Base-by-base conservation (phyloP, 2,797 vertebrate genomes). In the Microctenopoma stevenorrisi region DNA sequence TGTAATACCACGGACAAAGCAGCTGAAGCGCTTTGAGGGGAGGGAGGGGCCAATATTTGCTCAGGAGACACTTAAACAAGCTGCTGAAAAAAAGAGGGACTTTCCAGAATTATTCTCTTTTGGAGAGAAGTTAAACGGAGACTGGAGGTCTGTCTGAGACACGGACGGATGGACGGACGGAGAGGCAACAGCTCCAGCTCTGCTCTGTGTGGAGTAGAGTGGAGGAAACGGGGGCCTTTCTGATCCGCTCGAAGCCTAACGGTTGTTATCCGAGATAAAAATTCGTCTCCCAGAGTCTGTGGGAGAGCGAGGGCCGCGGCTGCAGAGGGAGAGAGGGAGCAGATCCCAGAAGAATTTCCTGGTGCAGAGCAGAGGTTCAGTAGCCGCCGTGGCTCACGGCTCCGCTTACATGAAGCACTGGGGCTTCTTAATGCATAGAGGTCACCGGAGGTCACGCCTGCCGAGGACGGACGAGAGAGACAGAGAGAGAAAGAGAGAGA, bases 231-330 rank as follows among this genome's bases (percentile, higher is more conserved):
- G 74, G 67, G 86, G 79, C 83, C 50, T 76, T 0, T 33, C 59
- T 25, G 73, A 38, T 62, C 68, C 0, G 71, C 74, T 80, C 80
- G 78, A 86, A 90, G 91, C 91, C 89, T 65, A 83, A 74, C 73
- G 67, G 80, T 85, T 89, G 83, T 91, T 91, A 90, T 92, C 87
- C 78, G 83, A 91, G 91, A 93, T 91, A 88, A 90, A 92, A 87
- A 42, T 59, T 70, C 56, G 69, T 89, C 86, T 91, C 85, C 68
- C 61, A 51, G 82, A 87, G 89, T 89, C 87, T 64, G 88, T 52
- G 78, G 50, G 69, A 74, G 76, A 79, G 68, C 30, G 49, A 78
- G 76, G 49, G 69, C 69, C 38, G 1, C 83, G 90, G 88, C 85
- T 74, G 76, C 73, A 82, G 22, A 74, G 55, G 67, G 47, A 64